Percentiles rank a stretch among this genome's conserved stretches.
Evolutionary conservation across 2,888 invertebrate species (phyloP).

Genomic region (Heteromyza rotundicornis): DNA sequence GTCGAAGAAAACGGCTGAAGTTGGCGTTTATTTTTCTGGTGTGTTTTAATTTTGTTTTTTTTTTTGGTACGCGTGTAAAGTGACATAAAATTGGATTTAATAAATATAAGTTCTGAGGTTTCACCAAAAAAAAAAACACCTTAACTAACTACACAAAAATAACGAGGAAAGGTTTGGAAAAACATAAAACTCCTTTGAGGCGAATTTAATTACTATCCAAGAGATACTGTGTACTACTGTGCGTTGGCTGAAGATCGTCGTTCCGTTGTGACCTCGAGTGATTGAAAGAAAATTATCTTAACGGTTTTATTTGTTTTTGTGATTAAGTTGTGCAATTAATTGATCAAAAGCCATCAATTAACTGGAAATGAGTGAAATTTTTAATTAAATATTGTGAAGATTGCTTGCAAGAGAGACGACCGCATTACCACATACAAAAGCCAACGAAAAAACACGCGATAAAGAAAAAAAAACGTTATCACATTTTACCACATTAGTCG

Average conservation of each 20-base stretch:
- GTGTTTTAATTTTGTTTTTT: conserved; percentile 7
- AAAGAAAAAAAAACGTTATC: conserved; percentile 22
- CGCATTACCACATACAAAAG: neutral
- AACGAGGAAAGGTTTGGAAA: neutral
- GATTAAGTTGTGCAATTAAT: too few relatives aligned
- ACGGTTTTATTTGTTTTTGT: too few relatives aligned
- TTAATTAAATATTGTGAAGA: neutral
- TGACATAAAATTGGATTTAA: conserved; percentile 26
- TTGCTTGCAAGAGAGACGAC: neutral
- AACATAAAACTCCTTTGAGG: neutral
- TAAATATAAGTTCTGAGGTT: conserved; percentile 18
- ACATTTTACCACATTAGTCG: conserved; percentile 20
- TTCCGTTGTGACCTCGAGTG: too few relatives aligned
- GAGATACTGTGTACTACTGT: neutral
- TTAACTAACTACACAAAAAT: neutral
- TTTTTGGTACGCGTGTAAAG: too few relatives aligned
- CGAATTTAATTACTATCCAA: neutral
- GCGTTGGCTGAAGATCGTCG: too few relatives aligned
- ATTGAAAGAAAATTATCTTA: too few relatives aligned
- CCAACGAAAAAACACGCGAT: conserved; percentile 13
- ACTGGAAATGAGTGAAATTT: neutral
- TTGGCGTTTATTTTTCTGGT: conserved; percentile 12
- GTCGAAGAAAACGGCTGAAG: neutral
- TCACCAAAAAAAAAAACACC: conserved; percentile 9
- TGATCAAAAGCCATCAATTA: too few relatives aligned